phyloP scores from a whole-genome alignment of 2,113 vertebrate genomes.

The Phylloscopus trochiloides region DNA sequence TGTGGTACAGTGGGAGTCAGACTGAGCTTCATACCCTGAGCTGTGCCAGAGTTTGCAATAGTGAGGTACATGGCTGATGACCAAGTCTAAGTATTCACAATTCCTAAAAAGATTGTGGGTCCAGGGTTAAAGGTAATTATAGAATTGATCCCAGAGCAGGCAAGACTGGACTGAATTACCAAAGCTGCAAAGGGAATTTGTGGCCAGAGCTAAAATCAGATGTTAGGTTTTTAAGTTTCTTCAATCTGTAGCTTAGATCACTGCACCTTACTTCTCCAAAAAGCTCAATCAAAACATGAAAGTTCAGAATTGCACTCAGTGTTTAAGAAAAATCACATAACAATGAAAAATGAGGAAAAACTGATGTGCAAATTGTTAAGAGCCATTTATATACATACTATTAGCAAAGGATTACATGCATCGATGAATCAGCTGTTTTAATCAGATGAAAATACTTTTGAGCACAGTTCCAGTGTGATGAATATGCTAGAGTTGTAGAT shows the following conservation, averaged over 20 bases:
- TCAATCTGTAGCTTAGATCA: background rate
- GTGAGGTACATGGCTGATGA: background rate
- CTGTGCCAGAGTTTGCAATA: background rate
- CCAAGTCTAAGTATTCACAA: background rate
- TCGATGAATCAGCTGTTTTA: conserved; percentile 57
- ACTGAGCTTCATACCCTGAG: background rate
- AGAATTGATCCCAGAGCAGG: background rate
- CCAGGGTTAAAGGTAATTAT: background rate
- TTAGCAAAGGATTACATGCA: conserved; percentile 46
- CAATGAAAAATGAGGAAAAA: conserved; percentile 34
- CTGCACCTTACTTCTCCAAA: background rate
- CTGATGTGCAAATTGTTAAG: conserved; percentile 9
- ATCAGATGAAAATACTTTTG: conserved; percentile 60
- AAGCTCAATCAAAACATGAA: background rate
- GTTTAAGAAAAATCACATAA: conserved; percentile 8
- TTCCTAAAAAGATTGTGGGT: background rate
- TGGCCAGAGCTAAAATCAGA: background rate
- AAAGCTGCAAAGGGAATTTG: background rate
- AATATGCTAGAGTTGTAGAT: conserved; percentile 63
- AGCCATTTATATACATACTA: conserved; percentile 50
- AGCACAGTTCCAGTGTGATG: conserved; percentile 57
- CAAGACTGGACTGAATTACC: background rate
- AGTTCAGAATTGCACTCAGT: background rate
- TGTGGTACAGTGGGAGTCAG: background rate
- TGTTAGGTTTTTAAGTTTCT: background rate